Conservation (phyloP, 2,888 invertebrate genomes). For the Piscicola geometra region DNA sequence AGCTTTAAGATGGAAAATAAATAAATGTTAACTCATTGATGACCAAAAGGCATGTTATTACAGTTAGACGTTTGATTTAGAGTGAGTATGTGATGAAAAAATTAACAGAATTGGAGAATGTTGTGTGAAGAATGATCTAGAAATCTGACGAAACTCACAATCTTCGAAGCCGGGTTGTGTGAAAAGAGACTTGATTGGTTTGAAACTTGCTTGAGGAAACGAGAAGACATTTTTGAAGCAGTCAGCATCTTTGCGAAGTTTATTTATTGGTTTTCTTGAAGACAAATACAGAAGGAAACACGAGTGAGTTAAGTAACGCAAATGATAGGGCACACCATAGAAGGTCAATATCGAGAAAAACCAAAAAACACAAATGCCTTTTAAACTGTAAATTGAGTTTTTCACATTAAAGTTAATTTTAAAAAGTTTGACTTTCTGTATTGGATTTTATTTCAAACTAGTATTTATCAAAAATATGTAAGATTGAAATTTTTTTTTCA, state of each 20-base stretch:
- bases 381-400: too few relatives aligned
- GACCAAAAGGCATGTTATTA: too few relatives aligned
- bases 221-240: neutral
- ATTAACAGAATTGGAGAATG: too few relatives aligned
- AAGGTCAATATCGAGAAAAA: slow-evolving; percentile 3
- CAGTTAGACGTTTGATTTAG: too few relatives aligned
- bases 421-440: too few relatives aligned
- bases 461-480: neutral
- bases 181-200: slow-evolving; percentile 5
- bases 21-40: too few relatives aligned
- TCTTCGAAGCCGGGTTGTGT: neutral
- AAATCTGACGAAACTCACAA: neutral
- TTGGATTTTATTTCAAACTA: neutral
- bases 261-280: too few relatives aligned
- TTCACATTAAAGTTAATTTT: too few relatives aligned
- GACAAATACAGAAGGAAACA: too few relatives aligned
- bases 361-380: neutral
- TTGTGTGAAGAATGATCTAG: neutral
- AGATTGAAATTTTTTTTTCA: neutral
- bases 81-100: neutral
- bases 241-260: neutral
- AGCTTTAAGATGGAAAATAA: too few relatives aligned
- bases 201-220: neutral
- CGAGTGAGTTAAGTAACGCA: too few relatives aligned
- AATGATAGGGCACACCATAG: slow-evolving; percentile 3